phyloP scores from a whole-genome alignment of 2,113 vertebrate genomes.

The Halichoeres trimaculatus region DNA sequence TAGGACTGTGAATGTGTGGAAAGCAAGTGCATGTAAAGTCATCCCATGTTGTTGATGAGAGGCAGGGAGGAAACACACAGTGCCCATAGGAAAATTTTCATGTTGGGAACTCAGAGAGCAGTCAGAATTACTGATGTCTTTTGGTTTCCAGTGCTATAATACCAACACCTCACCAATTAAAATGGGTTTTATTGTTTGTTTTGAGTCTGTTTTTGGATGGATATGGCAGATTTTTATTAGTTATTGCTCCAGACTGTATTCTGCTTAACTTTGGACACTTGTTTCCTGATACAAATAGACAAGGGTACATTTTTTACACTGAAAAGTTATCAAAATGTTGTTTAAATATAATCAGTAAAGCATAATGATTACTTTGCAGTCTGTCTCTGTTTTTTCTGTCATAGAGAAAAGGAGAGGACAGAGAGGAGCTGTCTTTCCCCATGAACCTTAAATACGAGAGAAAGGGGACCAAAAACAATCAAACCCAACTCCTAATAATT shows the following conservation, averaged over 20 bases:
- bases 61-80: not conserved
- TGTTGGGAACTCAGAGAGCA: not conserved
- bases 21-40: not conserved
- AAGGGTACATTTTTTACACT: not conserved
- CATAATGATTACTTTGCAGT: not conserved
- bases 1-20: not conserved
- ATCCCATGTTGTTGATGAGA: not conserved
- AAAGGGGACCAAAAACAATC: too few relatives aligned
- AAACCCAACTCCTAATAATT: too few relatives aligned
- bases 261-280: not conserved
- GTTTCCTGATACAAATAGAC: too few relatives aligned
- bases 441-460: too few relatives aligned
- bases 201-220: not conserved
- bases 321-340: not conserved
- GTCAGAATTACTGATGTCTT: not conserved
- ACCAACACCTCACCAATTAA: too few relatives aligned
- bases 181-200: too few relatives aligned
- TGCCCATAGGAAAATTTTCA: not conserved
- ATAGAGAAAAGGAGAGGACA: too few relatives aligned
- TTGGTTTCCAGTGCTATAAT: too few relatives aligned
- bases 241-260: not conserved
- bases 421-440: too few relatives aligned
- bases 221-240: not conserved
- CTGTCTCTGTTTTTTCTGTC: not conserved
- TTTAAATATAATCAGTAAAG: slow-evolving; percentile 3